These are phyloP conservation scores for Odontamblyopus lacepedii DNA, from an alignment of 2,797 vertebrate genomes.

Conservation along the genomic window DNA sequence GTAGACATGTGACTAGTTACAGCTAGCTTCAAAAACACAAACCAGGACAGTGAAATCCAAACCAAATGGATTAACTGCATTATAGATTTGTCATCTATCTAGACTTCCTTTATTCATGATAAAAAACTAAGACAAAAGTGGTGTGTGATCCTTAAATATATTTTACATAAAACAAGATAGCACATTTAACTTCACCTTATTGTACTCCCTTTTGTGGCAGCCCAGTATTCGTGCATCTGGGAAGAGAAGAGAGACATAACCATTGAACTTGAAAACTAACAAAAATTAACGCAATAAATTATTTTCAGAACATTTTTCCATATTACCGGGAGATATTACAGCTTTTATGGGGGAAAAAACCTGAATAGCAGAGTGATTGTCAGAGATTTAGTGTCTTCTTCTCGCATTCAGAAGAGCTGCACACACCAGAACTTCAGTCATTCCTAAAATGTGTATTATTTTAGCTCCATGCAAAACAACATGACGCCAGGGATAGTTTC, in stretches of 20 bases:
- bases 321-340: slow-evolving; percentile 18
- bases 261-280: slow-evolving; percentile 46
- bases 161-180: slow-evolving; percentile 78
- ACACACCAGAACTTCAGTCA: neutral
- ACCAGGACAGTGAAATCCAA: slow-evolving; percentile 32
- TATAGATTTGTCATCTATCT: slow-evolving; percentile 41
- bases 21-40: slow-evolving; percentile 42
- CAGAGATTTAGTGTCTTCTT: slow-evolving; percentile 35
- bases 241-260: slow-evolving; percentile 44
- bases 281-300: slow-evolving; percentile 76
- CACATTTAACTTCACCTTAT: slow-evolving; percentile 56
- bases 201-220: slow-evolving; percentile 65
- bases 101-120: slow-evolving; percentile 70
- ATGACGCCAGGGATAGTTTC: slow-evolving; percentile 22
- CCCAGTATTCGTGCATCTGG: slow-evolving; percentile 59
- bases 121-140: slow-evolving; percentile 83
- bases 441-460: slow-evolving; percentile 17
- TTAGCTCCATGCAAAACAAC: slow-evolving; percentile 21
- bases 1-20: slow-evolving; percentile 57
- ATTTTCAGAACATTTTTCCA: slow-evolving; percentile 60
- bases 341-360: slow-evolving; percentile 22
- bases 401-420: slow-evolving; percentile 12
- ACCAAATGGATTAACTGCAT: slow-evolving; percentile 35
- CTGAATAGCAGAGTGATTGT: slow-evolving; percentile 66
- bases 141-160: slow-evolving; percentile 81